Conservation (phyloP, 1,140 invertebrate genomes). For the Maniola jurtina region DNA sequence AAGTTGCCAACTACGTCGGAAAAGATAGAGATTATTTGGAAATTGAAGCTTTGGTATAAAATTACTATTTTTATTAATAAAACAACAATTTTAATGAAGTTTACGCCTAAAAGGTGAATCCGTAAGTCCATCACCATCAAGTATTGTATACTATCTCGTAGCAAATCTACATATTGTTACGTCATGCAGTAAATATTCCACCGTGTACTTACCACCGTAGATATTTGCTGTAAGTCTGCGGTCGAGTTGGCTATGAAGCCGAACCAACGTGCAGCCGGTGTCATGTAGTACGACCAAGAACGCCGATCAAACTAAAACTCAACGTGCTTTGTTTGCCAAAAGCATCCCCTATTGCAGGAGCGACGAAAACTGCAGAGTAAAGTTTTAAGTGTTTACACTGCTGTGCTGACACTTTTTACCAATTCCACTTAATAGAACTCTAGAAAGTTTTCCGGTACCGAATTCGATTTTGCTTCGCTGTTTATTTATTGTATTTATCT, state of each 20-base stretch:
- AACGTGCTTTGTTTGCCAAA: conserved; percentile 10
- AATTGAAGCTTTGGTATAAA: too few species aligned
- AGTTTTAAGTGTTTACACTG: conserved; percentile 15
- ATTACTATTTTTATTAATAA: too few species aligned
- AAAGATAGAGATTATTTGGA: too few species aligned
- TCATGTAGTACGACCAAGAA: conserved; percentile 2
- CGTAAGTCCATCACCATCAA: too few species aligned
- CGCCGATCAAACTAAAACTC: conserved; percentile 14
- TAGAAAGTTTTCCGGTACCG: background rate
- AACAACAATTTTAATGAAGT: too few species aligned
- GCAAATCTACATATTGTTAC: too few species aligned
- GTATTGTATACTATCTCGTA: too few species aligned
- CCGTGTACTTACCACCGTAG: too few species aligned
- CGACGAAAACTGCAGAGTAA: conserved; percentile 6
- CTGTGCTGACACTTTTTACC: conserved; percentile 14
- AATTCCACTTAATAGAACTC: conserved; percentile 11
- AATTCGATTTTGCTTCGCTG: background rate
- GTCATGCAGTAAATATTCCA: too few species aligned
- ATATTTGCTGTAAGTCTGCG: too few species aligned
- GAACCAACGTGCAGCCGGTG: background rate
- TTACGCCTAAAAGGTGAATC: too few species aligned
- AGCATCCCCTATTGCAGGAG: conserved; percentile 3
- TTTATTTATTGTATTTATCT: background rate
- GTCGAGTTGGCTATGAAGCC: background rate
- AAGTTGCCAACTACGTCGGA: too few species aligned